Evolutionary conservation across 2,888 invertebrate species (phyloP), one percentile per base, ranked within the genome.

Genomic region (Heliconius sara): DNA sequence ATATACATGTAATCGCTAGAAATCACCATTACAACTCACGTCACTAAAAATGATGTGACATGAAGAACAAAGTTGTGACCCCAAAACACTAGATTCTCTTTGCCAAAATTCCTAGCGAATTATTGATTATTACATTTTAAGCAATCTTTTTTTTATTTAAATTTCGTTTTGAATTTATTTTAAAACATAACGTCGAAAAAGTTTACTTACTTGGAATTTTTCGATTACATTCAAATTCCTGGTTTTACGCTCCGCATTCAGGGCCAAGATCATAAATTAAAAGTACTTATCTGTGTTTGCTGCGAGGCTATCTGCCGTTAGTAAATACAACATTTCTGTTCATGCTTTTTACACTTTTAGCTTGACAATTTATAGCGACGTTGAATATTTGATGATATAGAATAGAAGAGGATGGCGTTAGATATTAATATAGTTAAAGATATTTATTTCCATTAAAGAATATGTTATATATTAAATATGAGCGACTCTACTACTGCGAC

Each of bases 221-320:
- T 70, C 65, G 71, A 74, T 80, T 66, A 76, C 72, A 80, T 80
- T 76, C 77, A 80, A 77, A 81, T 80, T 80, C 74, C 78, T 79
- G 78, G 76, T 75, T 81, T 78, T 73, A 80, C 76, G 65, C 60
- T 66, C 63, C 72, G 67, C 60, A 75, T 76, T 81, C 83, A 83
- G 82, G 84, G 84, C 81, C 83, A 81, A 81, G 83, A 85, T 89
- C 89, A 85, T 93, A 93, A 93, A 93, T 93, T 90, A 90, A 84
- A 78, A 83, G 82, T 85, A 90, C 88, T 90, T 93, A 92, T 93
- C 92, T 91, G 84, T 93, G 90, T 93, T 92, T 93, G 88, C 91
- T 83, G 83, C 76, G 79, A 86, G 86, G 86, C 89, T 90, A 90
- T 91, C 89, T 90, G 89, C 89, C 88, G 87, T 87, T 86, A 86